Percentiles rank a stretch among this genome's conserved stretches.
Conservation (phyloP, 2,888 invertebrate species). For the Cylindroiulus punctatus region DNA sequence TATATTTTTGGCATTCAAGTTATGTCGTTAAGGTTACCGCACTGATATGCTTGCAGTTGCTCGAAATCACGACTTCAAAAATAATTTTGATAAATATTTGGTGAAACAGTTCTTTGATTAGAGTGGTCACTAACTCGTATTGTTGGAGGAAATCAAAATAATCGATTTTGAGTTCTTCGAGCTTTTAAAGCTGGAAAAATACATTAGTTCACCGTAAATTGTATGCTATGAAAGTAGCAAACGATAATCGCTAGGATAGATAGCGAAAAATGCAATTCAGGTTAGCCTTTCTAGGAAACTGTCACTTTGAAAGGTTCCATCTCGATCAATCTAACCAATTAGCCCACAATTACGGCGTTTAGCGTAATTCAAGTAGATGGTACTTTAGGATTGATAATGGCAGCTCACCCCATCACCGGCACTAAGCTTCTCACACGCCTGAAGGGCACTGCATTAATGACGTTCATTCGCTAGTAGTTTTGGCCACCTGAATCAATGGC, state of each 20-base stretch:
- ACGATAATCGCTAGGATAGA: not conserved
- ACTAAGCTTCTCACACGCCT: not conserved
- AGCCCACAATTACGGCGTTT: conserved; percentile 34
- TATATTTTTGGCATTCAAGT: not conserved
- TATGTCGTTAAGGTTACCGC: not conserved
- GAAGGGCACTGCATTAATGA: not conserved
- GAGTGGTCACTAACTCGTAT: too few species aligned
- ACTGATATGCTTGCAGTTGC: not conserved
- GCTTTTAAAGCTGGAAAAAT: not conserved
- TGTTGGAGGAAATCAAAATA: too few species aligned
- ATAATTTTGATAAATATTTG: not conserved
- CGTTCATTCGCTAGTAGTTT: too few species aligned
- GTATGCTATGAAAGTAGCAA: not conserved
- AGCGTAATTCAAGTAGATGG: conserved; percentile 9
- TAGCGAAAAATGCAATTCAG: not conserved
- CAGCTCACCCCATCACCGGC: not conserved
- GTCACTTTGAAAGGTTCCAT: conserved; percentile 40
- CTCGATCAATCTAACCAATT: conserved; percentile 20
- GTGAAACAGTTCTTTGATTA: too few species aligned
- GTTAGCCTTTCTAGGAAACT: not conserved
- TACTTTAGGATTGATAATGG: not conserved
- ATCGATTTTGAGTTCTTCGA: too few species aligned
- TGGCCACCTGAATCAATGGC: too few species aligned
- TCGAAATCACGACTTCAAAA: not conserved
- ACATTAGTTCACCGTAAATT: not conserved